Evolutionary conservation across 2,888 invertebrate species (phyloP).

Genomic region (Andrena chrysosceles): DNA sequence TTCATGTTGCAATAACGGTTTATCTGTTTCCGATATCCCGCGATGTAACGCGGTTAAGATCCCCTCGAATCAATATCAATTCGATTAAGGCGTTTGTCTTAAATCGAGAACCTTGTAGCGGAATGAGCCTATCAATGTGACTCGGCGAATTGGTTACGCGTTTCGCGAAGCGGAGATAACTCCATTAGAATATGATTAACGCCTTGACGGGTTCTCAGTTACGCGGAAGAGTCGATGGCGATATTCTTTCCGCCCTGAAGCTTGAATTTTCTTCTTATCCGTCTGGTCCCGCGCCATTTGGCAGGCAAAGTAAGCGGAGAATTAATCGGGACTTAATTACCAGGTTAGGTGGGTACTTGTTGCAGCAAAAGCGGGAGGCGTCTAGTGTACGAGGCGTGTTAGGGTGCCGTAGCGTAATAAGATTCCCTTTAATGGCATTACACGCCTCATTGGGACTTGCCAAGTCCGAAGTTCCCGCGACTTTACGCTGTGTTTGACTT

Average conservation of each 20-base stretch:
- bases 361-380: constrained; percentile 76
- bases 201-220: constrained; percentile 38
- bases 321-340: constrained; percentile 83
- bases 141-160: constrained; percentile 30
- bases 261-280: constrained; percentile 55
- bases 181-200: constrained; percentile 45
- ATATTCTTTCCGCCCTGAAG: constrained; percentile 39
- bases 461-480: constrained; percentile 82
- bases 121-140: constrained; percentile 28
- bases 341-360: constrained; percentile 79
- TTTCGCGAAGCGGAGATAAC: constrained; percentile 29
- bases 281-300: constrained; percentile 71
- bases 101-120: constrained; percentile 4
- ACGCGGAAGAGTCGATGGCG: background rate
- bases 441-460: constrained; percentile 85
- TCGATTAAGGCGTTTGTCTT: constrained; percentile 30
- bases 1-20: constrained; percentile 33
- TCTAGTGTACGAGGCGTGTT: constrained; percentile 72
- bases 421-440: constrained; percentile 85
- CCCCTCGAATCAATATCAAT: constrained; percentile 42
- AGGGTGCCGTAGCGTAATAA: constrained; percentile 82
- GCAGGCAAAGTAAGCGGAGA: constrained; percentile 77
- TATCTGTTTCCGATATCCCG: constrained; percentile 17
- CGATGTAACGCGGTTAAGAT: constrained; percentile 42
- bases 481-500: constrained; percentile 83